Conservation (phyloP, 2,888 invertebrate species). For the Drosophila robusta region DNA sequence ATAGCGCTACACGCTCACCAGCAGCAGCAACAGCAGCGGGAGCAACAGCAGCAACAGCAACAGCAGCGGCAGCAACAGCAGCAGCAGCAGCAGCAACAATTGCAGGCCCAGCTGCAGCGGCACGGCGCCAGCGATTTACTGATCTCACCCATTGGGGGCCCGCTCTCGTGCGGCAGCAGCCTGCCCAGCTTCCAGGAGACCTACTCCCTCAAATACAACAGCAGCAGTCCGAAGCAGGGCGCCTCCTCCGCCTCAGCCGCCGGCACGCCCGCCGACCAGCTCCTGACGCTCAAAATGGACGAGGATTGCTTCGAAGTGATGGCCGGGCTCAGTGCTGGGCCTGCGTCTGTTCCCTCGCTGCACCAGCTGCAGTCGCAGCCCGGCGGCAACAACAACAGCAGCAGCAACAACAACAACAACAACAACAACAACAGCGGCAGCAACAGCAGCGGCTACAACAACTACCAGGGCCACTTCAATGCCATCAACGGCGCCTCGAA, state of each 20-base stretch:
- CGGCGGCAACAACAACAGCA: conserved; percentile 36
- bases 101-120: conserved; percentile 56
- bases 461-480: conserved; percentile 85
- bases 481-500: conserved; percentile 78
- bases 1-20: conserved; percentile 83
- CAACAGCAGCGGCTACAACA: conserved; percentile 72
- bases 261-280: conserved; percentile 69
- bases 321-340: conserved; percentile 54
- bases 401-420: conserved; percentile 36
- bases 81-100: conserved; percentile 70
- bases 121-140: conserved; percentile 61
- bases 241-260: conserved; percentile 52
- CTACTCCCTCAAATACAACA: conserved; percentile 90
- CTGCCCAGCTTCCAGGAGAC: conserved; percentile 96
- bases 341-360: conserved; percentile 56
- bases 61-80: conserved; percentile 65
- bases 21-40: too few species aligned
- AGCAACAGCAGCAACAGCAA: conserved; percentile 70
- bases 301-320: conserved; percentile 89
- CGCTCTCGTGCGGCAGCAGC: conserved; percentile 86
- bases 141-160: conserved; percentile 76
- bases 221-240: conserved; percentile 63
- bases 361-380: conserved; percentile 37
- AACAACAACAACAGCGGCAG: conserved; percentile 46
- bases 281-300: conserved; percentile 92